A percentile compares a stretch with the other conserved stretches of the same genome.
Evolutionary conservation across 2,888 invertebrate genomes (phyloP).

Genomic region (Drosophila falleni): DNA sequence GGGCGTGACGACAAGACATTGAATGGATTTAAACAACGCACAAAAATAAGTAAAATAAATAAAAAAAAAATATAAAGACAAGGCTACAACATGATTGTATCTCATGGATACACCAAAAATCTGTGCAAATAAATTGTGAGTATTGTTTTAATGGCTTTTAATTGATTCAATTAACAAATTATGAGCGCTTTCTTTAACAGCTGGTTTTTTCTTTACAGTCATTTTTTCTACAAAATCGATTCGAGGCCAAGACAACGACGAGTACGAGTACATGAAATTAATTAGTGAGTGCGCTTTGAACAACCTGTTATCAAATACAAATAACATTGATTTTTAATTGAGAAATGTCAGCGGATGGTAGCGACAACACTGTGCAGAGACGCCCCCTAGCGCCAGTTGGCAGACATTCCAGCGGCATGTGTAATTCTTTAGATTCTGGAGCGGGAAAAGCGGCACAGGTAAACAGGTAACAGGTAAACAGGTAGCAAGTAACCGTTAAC

Average conservation of each 20-base stretch:
- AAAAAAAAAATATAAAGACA: constrained; percentile 26
- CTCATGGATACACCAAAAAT: constrained; percentile 29
- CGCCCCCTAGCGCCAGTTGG: constrained; percentile 48
- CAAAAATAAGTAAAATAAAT: constrained; percentile 6
- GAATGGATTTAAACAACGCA: constrained; percentile 45
- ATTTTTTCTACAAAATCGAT: too few relatives aligned
- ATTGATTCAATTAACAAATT: constrained; percentile 52
- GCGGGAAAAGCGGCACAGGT: constrained; percentile 40
- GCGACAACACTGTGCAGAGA: neutral
- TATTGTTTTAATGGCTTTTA: constrained; percentile 35
- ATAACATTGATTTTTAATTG: constrained; percentile 52
- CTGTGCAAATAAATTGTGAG: constrained; percentile 18
- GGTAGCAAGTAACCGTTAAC: constrained; percentile 7
- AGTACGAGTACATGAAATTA: constrained; percentile 46
- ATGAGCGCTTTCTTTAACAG: constrained; percentile 5
- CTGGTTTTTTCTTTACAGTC: too few relatives aligned
- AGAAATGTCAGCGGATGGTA: constrained; percentile 15
- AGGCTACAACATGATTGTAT: constrained; percentile 48
- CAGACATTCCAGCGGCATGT: constrained; percentile 52
- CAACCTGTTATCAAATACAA: constrained; percentile 32
- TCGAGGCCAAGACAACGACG: constrained; percentile 15
- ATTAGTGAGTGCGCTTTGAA: constrained; percentile 54
- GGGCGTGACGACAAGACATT: constrained; percentile 79
- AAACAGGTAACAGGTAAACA: constrained; percentile 29
- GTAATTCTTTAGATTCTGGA: constrained; percentile 51